Conservation (phyloP, 2,888 invertebrate species). For the Epistrophella euchroma region DNA sequence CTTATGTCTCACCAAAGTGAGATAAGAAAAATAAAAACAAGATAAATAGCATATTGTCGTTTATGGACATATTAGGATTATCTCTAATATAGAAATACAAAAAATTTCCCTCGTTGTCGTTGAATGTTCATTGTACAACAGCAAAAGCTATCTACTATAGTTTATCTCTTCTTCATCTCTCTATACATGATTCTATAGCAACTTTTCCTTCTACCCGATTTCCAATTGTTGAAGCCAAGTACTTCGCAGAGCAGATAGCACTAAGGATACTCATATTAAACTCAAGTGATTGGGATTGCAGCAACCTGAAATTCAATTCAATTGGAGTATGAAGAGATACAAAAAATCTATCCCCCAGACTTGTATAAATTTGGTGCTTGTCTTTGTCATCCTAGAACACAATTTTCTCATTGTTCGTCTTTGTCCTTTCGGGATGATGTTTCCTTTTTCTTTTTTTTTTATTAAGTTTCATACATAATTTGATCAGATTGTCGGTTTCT, state of each 20-base stretch:
- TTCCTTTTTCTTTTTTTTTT: not conserved
- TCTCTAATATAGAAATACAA: not conserved
- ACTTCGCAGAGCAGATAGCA: slow-evolving; percentile 22
- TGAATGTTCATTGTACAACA: not conserved
- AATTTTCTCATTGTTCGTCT: slow-evolving; percentile 20
- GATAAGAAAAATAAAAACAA: not conserved
- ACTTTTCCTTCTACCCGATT: not conserved
- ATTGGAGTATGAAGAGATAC: slow-evolving; percentile 20
- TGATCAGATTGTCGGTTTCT: slow-evolving; percentile 25
- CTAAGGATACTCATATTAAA: not conserved
- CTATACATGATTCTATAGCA: not conserved
- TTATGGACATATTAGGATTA: slow-evolving; percentile 6
- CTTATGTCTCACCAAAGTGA: not conserved
- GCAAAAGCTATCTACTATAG: not conserved
- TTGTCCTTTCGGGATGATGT: not conserved
- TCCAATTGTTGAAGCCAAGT: not conserved
- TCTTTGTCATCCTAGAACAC: slow-evolving; percentile 19
- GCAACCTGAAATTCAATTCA: slow-evolving; percentile 38
- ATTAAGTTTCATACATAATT: not conserved
- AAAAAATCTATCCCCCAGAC: slow-evolving; percentile 12
- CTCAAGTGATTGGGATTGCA: slow-evolving; percentile 35
- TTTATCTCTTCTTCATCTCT: slow-evolving; percentile 3
- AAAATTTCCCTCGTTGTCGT: not conserved
- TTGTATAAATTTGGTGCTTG: slow-evolving; percentile 29
- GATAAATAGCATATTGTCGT: not conserved